These are phyloP conservation scores for Orgyia antiqua DNA, from an alignment of 2,888 invertebrate species.

Conservation along the genomic window DNA sequence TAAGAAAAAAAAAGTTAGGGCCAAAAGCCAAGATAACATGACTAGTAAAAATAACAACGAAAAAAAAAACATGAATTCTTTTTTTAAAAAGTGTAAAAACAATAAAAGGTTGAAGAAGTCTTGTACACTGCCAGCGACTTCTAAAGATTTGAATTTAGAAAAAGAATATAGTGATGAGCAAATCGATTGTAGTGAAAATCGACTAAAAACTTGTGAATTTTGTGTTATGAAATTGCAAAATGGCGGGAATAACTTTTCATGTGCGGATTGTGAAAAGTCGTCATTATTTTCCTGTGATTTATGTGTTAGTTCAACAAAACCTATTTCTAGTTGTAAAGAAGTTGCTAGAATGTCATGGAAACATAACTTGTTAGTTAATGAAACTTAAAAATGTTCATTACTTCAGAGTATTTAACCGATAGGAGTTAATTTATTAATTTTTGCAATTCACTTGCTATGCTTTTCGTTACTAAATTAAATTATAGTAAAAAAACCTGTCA, in stretches of 20 bases:
- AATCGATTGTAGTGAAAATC: constrained; percentile 6
- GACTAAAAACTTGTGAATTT: constrained; percentile 16
- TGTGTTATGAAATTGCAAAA: constrained; percentile 11
- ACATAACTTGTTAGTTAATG: constrained; percentile 16
- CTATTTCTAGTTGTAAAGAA: constrained; percentile 17
- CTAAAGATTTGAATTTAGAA: constrained; percentile 11
- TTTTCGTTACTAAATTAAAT: no score
- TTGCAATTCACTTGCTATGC: no score
- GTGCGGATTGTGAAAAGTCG: constrained; percentile 5
- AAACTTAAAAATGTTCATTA: constrained; percentile 17
- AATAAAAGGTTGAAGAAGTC: constrained; percentile 14
- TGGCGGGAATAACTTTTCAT: constrained; percentile 9
- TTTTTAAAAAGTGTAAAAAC: constrained; percentile 35
- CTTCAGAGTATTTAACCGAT: no score
- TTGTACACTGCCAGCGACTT: constrained; percentile 3
- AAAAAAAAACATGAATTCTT: constrained; percentile 19
- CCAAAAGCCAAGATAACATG: constrained; percentile 1
- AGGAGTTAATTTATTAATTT: no score
- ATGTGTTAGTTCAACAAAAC: constrained; percentile 22
- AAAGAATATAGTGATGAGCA: constrained; percentile 8
- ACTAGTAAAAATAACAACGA: constrained; percentile 11
- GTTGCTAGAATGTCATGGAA: constrained; percentile 16
- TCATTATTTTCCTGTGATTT: constrained; percentile 12
- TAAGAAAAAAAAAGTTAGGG: constrained; percentile 5
- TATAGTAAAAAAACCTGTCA: no score